phyloP scores from a whole-genome alignment of 2,888 invertebrate genomes.

The Agrotis puta region DNA sequence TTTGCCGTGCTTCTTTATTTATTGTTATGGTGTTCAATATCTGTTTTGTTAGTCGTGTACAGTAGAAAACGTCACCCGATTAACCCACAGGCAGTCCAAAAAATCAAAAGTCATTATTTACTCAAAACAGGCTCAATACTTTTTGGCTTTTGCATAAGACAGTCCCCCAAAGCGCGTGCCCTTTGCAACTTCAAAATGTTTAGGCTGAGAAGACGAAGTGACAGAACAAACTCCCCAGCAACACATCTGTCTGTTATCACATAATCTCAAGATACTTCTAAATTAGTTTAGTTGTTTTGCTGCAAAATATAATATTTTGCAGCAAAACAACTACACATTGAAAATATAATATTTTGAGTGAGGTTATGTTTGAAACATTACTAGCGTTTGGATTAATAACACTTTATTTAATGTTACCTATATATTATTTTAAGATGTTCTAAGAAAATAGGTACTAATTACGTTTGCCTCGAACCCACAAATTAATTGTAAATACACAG shows the following conservation, averaged over 20 bases:
- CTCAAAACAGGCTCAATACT: too few relatives aligned
- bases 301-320: background rate
- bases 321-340: too few relatives aligned
- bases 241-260: too few relatives aligned
- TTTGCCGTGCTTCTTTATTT: slow-evolving; percentile 19
- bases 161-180: too few relatives aligned
- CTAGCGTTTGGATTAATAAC: background rate
- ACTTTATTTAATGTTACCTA: background rate
- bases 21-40: slow-evolving; percentile 6
- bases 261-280: too few relatives aligned
- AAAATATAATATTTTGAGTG: background rate
- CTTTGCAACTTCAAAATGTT: too few relatives aligned
- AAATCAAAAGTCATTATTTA: too few relatives aligned
- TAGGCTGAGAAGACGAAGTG: too few relatives aligned
- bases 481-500: slow-evolving; percentile 55
- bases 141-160: too few relatives aligned
- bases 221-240: too few relatives aligned
- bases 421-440: background rate
- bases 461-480: background rate
- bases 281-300: too few relatives aligned
- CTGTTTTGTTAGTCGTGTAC: background rate
- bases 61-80: background rate
- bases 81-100: background rate
- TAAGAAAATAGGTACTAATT: slow-evolving; percentile 8
- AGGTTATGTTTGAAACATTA: background rate